Evolutionary conservation across 2,888 invertebrate species (phyloP), one percentile per base, ranked within the genome.

Genomic region (Lepidonotus clava): DNA sequence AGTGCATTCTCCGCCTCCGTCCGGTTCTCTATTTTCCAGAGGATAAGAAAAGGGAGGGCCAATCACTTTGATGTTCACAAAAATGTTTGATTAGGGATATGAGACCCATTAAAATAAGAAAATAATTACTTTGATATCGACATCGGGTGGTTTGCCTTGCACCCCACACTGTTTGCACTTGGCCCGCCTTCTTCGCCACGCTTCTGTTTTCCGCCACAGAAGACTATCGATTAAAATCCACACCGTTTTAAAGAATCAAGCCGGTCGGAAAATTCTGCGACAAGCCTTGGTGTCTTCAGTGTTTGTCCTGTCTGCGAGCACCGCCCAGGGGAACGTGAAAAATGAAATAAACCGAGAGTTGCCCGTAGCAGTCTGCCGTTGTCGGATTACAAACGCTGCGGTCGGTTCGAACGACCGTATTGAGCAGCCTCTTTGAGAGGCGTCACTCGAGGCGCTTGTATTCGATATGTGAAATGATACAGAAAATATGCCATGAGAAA

Each of bases 51-150:
- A 14, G 71, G 71, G 71, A n/a, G 56, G 46, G 32, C 80, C 51
- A 80, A 80, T 80, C 80, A 80, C 80, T 80, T 80, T 80, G 80
- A 80, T 80, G 80, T 80, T n/a, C 80, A 80, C 80, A 80, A 80
- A 80, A 80, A 80, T 80, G 80, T 80, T 80, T 80, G 80, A 80
- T 80, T 80, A 80, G 80, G 80, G 80, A 80, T 80, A 80, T 80
- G 80, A 80, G 80, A 80, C 41, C 80, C 46, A 80, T 80, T 80
- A 80, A 46, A 80, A 80, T 80, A 80, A 80, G 46, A 41, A 80
- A 80, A 80, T 80, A 80, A 80, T 80, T 80, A 80, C 80, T 80
- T 80, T 80, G 80, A 80, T 80, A 80, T 80, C 80, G 80, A 80
- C 80, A 80, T 46, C 46, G 80, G 51, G 41, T 41, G 41, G 41